A percentile compares a stretch with the other conserved stretches of the same genome.
Evolutionary conservation across 2,888 invertebrate genomes (phyloP).

Genomic region (Pammene aurita): DNA sequence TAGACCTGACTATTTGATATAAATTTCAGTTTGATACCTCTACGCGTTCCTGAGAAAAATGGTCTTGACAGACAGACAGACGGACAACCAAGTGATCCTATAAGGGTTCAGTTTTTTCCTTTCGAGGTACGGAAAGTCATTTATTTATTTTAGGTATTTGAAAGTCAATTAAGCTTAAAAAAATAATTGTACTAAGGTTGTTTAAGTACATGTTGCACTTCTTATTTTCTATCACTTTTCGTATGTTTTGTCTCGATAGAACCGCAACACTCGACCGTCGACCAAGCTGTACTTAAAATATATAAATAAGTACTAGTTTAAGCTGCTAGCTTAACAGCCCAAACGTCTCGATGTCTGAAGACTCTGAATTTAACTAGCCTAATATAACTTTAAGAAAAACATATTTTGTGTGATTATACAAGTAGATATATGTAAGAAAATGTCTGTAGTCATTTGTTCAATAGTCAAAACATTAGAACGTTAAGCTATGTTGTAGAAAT

Average conservation of each 20-base stretch:
- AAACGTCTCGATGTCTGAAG: not conserved
- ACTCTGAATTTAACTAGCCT: constrained; percentile 28
- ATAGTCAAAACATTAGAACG: not conserved
- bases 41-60: no score
- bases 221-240: not conserved
- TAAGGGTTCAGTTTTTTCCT: no score
- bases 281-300: constrained; percentile 35
- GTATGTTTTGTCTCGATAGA: constrained; percentile 15
- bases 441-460: constrained; percentile 27
- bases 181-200: no score
- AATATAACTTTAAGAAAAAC: constrained; percentile 23
- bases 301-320: not conserved
- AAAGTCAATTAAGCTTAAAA: no score
- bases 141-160: no score
- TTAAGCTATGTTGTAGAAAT: not conserved
- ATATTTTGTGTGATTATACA: constrained; percentile 36
- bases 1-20: no score
- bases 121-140: no score
- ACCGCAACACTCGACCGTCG: not conserved
- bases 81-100: no score
- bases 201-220: no score
- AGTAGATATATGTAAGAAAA: not conserved
- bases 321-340: not conserved
- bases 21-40: no score
- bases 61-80: no score